Percentiles rank a stretch among this genome's conserved stretches.
Evolutionary conservation across 2,888 invertebrate genomes (phyloP).

Genomic region (Lamproptera curius): DNA sequence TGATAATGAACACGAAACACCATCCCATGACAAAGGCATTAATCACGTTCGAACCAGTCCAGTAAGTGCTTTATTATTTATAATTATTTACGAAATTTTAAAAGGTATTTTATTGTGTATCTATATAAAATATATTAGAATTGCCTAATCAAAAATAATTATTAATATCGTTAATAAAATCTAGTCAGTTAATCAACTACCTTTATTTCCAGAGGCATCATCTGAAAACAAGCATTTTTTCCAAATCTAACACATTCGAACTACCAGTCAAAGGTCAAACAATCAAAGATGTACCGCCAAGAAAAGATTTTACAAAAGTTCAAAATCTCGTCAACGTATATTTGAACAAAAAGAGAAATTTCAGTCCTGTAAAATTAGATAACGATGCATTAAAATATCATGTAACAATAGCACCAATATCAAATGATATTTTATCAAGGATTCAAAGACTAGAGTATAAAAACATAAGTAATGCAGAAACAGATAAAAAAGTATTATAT

Average conservation of each 20-base stretch:
- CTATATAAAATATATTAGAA: background rate
- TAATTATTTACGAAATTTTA: too few species aligned
- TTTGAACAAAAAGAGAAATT: conserved; percentile 31
- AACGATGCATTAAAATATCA: background rate
- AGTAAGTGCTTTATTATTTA: background rate
- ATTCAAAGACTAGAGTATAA: background rate
- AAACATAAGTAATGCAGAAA: conserved; percentile 30
- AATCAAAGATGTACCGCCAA: conserved; percentile 40
- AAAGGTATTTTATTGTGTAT: background rate
- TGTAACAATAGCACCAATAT: background rate
- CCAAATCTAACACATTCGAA: conserved; percentile 26
- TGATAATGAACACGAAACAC: conserved; percentile 1
- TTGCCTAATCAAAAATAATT: background rate
- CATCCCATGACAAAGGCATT: background rate
- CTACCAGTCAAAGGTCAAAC: conserved; percentile 23
- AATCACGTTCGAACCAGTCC: conserved; percentile 4
- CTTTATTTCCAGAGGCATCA: conserved; percentile 21
- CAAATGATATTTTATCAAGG: background rate
- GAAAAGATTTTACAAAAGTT: conserved; percentile 45
- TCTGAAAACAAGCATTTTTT: conserved; percentile 25
- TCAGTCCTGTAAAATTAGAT: background rate
- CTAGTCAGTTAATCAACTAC: background rate
- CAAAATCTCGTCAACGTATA: conserved; percentile 44
- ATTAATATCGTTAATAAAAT: background rate
- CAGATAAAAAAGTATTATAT: conserved; percentile 43